Evolutionary conservation across 1,140 invertebrate species (phyloP), one percentile per base, ranked within the genome.

Genomic region (Drosophila elegans): DNA sequence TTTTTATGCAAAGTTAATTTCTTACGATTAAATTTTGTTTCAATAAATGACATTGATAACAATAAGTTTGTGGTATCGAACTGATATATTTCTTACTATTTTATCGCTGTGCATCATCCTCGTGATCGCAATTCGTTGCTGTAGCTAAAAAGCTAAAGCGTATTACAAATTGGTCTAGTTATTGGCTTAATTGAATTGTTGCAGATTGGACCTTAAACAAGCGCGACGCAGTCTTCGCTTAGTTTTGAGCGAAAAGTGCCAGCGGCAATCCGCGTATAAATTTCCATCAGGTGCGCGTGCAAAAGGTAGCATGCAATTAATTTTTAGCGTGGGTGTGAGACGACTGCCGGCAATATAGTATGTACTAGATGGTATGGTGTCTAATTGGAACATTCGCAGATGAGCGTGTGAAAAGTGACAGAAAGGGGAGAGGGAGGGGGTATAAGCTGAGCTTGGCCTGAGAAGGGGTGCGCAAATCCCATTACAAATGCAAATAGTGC

Each of bases 171-270:
- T 88, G 79, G 79, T 76, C 88, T 83, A 83, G 84, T 88, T 88
- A 88, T 88, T 88, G 83, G 79, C 79, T 80, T 79, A 88, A 88
- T 88, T 88, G 75, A 88, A 88, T 88, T 88, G 79, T 83, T 83
- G 79, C 75, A 88, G 80, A 88, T 86, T 81, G 82, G 78, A 68
- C 82, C 81, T 85, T 85, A 85, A 85, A 75, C 81, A 81, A 63
- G 61, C 56, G 78, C 38, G 34, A 44, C 60, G 25, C 63, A 64
- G 45, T 73, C 63, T 21, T 11, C 34, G 57, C 52, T 53, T 27
- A 68, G 67, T 75, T 72, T 61, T 54, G 32, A 39, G 49, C 36
- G 38, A 42, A 57, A 55, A 38, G 25, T 29, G 54, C 61, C 55
- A 3, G 39, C 6, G 61, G 63, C 63, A 75, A 60, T 52, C 54